Evolutionary conservation across 2,797 vertebrate genomes (phyloP).

Genomic region (Fratercula arctica): DNA sequence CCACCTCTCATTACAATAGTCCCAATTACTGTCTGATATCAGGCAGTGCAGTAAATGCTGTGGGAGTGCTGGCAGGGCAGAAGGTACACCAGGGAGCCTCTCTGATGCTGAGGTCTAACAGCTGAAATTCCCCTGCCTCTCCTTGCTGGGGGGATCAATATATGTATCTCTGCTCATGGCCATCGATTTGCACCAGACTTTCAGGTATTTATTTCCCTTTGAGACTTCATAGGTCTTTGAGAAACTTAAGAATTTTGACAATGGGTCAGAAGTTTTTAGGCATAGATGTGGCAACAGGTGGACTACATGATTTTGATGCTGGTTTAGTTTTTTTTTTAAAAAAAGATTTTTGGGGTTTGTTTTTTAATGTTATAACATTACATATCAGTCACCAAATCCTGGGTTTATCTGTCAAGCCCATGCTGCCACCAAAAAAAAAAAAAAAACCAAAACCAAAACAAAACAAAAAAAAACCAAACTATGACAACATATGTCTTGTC

Average conservation of each 20-base stretch:
- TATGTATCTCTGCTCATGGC: not conserved
- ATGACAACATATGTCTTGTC: not conserved
- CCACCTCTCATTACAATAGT: not conserved
- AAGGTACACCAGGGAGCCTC: not conserved
- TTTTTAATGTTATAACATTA: not conserved
- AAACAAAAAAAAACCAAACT: no score
- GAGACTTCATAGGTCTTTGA: not conserved
- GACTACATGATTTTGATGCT: not conserved
- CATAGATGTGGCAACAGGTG: not conserved
- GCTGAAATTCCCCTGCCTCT: not conserved
- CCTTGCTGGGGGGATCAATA: not conserved
- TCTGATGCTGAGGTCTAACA: not conserved
- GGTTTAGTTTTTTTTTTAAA: not conserved
- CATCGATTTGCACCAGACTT: not conserved
- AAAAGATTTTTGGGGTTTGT: fast-evolving
- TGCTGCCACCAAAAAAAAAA: not conserved
- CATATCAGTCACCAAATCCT: not conserved
- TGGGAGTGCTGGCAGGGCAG: not conserved
- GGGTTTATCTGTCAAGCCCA: not conserved
- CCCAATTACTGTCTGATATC: not conserved
- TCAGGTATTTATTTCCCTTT: not conserved
- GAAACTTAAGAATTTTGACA: not conserved
- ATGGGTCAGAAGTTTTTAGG: not conserved
- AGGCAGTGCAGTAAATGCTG: not conserved
- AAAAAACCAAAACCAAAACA: no score